phyloP scores from a whole-genome alignment of 1,140 invertebrate genomes.

The Trypoxylus dichotomus region DNA sequence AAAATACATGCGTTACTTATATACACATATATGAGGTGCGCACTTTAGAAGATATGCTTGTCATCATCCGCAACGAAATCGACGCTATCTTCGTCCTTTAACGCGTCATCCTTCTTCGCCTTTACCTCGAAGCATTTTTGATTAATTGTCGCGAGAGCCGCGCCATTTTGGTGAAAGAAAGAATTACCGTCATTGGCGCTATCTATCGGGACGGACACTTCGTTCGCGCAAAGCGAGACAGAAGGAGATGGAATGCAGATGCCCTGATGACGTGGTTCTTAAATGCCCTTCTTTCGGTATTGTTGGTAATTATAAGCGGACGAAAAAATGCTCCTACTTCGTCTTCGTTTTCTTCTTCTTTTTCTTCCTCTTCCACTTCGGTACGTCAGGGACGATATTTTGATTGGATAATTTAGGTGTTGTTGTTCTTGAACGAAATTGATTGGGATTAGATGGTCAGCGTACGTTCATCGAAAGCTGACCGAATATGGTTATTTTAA shows the following conservation, averaged over 20 bases:
- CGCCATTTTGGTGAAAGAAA: neutral
- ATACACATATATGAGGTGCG: neutral
- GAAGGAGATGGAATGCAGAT: neutral
- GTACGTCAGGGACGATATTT: neutral
- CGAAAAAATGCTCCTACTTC: neutral
- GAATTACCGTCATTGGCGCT: slow-evolving; percentile 1
- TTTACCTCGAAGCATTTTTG: neutral
- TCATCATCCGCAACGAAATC: neutral
- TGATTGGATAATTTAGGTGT: slow-evolving; percentile 3
- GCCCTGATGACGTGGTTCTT: neutral
- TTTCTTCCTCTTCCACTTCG: no score
- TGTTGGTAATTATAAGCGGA: slow-evolving; percentile 1
- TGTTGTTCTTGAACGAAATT: neutral
- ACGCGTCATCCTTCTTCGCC: neutral
- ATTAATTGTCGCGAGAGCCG: neutral
- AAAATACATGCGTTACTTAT: neutral
- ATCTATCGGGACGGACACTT: neutral
- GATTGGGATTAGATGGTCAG: neutral
- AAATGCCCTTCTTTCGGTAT: neutral
- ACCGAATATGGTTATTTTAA: neutral
- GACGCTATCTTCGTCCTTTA: neutral
- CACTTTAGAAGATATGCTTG: neutral
- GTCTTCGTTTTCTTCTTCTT: no score
- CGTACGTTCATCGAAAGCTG: neutral
- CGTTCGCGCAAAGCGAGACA: neutral